Base-by-base conservation (phyloP, 2,888 invertebrate species). In the Muscina levida region DNA sequence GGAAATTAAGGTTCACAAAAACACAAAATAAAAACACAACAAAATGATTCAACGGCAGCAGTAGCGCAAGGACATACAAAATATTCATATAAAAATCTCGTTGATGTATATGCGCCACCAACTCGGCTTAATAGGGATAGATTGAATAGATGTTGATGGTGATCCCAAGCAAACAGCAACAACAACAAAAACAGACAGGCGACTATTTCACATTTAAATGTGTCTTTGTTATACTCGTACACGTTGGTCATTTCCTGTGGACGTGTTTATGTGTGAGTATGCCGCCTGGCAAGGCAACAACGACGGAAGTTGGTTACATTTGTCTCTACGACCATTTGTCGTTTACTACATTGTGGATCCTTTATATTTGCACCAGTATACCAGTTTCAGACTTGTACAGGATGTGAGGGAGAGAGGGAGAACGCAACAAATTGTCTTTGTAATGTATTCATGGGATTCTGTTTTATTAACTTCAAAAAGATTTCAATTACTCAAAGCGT, bases 1-100 rank as follows among this genome's bases (percentile, higher is more conserved):
- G 70, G 82, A 79, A 79, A 79, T 79, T 83, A 74, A 83, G 79
- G 46, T n/a, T n/a, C n/a, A n/a, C n/a, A n/a, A 37, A 37, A 53
- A 24, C 19, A 67, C 37, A 56, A 66, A 77, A 51, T n/a, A 79
- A 66, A 80, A 79, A 79, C 77, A 77, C 82, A 74, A 83, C 79
- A 31, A 31, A 31, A 31, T 8, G 8, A 31, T 31, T 31, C 2
- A 5, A 31, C 39, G 51, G 13, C 1, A 37, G n/a, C 13, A 37
- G 1, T 39, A 62, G 42, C n/a, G 2, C 2, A 26, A 24, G 48
- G 1, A 62, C 15, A 59, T 19, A 17, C 53, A 53, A 46, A n/a
- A 46, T 15, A 46, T 24, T 24, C 53, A 24, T 53, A 53, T 53
- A 22, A 48, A 37, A 46, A 46, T 46, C 15, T 17, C 1, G 48